Conservation (phyloP, 1,140 invertebrate genomes). For the Drosophila pachea region DNA sequence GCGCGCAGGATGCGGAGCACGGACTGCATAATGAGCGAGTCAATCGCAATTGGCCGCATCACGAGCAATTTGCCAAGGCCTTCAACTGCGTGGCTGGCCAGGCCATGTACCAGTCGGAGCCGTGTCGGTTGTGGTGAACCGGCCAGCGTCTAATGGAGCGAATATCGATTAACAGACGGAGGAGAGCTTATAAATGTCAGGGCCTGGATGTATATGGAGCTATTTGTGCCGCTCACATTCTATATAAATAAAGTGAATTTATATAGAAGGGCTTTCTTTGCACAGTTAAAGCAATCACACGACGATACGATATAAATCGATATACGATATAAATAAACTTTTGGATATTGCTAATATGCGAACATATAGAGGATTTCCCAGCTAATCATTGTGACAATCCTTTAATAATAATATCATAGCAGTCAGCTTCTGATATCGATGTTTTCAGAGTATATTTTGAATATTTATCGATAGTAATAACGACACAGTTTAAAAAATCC, state of each 20-base stretch:
- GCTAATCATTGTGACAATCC: too few relatives aligned
- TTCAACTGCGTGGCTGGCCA: conserved; percentile 49
- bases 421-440: too few relatives aligned
- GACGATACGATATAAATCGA: too few relatives aligned
- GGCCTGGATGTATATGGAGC: background rate
- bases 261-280: too few relatives aligned
- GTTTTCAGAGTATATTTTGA: too few relatives aligned
- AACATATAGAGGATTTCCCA: too few relatives aligned
- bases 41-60: conserved; percentile 59
- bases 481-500: too few relatives aligned
- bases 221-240: background rate
- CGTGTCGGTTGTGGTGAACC: conserved; percentile 46
- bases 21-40: conserved; percentile 55
- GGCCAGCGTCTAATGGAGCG: background rate
- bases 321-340: too few relatives aligned
- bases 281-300: too few relatives aligned
- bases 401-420: too few relatives aligned
- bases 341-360: too few relatives aligned
- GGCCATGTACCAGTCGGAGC: conserved; percentile 37
- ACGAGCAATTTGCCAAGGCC: conserved; percentile 48
- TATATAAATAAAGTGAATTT: background rate
- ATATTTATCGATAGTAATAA: too few relatives aligned
- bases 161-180: conserved; percentile 30
- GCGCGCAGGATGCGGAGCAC: conserved; percentile 36
- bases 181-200: background rate